Conservation (phyloP, 2,797 vertebrate species). For the Sebastolobus altivelis region DNA sequence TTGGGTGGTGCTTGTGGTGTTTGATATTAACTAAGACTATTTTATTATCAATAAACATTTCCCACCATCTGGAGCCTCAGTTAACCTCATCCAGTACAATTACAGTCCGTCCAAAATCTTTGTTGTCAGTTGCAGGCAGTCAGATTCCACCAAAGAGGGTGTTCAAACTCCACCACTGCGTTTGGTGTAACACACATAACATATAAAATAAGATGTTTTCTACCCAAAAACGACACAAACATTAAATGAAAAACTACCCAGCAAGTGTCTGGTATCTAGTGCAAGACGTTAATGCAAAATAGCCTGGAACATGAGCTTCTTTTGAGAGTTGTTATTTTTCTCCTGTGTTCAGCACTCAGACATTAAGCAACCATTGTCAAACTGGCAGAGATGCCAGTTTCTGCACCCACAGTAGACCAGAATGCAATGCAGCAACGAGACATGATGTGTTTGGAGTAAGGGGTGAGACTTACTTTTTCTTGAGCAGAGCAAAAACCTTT, state of each 20-base stretch:
- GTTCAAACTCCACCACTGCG: neutral
- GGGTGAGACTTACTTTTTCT: conserved; percentile 18
- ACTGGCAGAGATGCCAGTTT: conserved; percentile 16
- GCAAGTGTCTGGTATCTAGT: neutral
- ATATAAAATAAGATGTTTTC: neutral
- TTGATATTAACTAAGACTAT: neutral
- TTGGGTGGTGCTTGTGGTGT: neutral
- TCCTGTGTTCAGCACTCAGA: neutral
- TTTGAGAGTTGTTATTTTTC: conserved; percentile 15
- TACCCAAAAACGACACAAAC: fast-evolving
- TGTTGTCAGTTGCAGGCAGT: conserved; percentile 6
- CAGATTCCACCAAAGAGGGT: neutral
- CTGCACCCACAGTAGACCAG: neutral
- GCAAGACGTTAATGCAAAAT: neutral
- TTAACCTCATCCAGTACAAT: neutral
- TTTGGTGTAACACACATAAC: neutral
- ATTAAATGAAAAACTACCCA: neutral
- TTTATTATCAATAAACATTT: neutral
- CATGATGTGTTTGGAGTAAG: conserved; percentile 15
- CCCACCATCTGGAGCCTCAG: neutral
- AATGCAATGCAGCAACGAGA: conserved; percentile 13
- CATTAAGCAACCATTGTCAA: neutral
- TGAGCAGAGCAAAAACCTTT: conserved; percentile 22
- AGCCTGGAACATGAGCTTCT: neutral
- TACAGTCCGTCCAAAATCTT: neutral